Evolutionary conservation across 1,140 invertebrate species (phyloP).

Genomic region (Macrocentrus cingulum): DNA sequence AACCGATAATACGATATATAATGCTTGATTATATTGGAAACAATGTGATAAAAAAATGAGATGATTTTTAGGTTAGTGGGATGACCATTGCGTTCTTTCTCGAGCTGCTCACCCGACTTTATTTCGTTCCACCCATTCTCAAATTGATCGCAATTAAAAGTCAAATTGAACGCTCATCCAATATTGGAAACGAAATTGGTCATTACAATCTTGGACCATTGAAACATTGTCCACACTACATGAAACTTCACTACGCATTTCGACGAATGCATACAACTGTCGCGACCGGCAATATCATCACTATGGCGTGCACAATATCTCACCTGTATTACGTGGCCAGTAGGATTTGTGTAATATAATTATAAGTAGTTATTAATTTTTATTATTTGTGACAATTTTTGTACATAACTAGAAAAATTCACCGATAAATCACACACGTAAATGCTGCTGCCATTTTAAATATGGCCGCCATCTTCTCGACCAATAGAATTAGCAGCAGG

Average conservation of each 20-base stretch:
- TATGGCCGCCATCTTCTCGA: no score
- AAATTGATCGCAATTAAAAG: slow-evolving; percentile 69
- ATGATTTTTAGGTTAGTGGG: slow-evolving; percentile 62
- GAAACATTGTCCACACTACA: slow-evolving; percentile 70
- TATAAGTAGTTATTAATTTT: no score
- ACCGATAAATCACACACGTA: no score
- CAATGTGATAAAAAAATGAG: slow-evolving; percentile 8
- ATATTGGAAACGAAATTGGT: slow-evolving; percentile 73
- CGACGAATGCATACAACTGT: slow-evolving; percentile 69
- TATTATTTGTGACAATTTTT: no score
- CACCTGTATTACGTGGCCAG: slow-evolving; percentile 71
- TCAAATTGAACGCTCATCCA: slow-evolving; percentile 69
- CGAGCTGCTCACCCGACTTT: slow-evolving; percentile 69
- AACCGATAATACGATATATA: slow-evolving; percentile 21
- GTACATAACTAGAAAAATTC: slow-evolving; percentile 6
- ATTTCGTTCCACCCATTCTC: slow-evolving; percentile 69
- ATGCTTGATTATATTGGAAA: background rate
- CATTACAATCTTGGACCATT: slow-evolving; percentile 66
- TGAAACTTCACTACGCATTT: slow-evolving; percentile 69
- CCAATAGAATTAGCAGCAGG: no score
- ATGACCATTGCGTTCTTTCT: slow-evolving; percentile 70
- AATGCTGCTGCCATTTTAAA: no score
- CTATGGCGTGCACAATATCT: slow-evolving; percentile 70
- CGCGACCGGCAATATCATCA: slow-evolving; percentile 72
- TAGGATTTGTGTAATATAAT: slow-evolving; percentile 57